Percentiles rank a stretch among this genome's conserved stretches.
Evolutionary conservation across 2,113 vertebrate species (phyloP).

Genomic region (Cyprinodon tularosa): DNA sequence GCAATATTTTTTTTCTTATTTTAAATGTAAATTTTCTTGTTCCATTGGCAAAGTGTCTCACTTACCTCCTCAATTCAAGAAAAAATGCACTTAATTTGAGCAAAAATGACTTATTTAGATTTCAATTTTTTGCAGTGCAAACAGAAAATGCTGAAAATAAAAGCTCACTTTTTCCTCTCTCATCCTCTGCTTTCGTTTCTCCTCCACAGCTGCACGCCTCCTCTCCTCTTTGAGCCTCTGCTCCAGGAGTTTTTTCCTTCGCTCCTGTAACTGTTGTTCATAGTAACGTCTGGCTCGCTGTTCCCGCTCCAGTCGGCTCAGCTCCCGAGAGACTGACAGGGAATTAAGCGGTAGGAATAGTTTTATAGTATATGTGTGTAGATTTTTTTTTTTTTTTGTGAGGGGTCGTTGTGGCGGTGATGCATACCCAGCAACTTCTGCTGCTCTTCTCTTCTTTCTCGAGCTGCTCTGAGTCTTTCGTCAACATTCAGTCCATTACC

Average conservation of each 20-base stretch:
- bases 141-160: too few species aligned
- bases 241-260: constrained; percentile 88
- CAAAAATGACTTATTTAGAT: too few species aligned
- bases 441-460: constrained; percentile 86
- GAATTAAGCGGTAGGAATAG: background rate
- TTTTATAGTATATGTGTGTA: background rate
- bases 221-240: constrained; percentile 88
- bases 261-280: constrained; percentile 90
- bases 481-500: constrained; percentile 82
- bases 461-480: constrained; percentile 88
- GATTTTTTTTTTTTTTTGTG: background rate
- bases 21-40: too few species aligned
- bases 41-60: too few species aligned
- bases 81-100: too few species aligned
- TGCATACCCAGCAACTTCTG: constrained; percentile 87
- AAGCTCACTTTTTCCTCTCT: constrained; percentile 88
- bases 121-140: too few species aligned
- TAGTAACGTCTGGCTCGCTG: constrained; percentile 86
- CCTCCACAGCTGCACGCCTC: constrained; percentile 88
- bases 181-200: constrained; percentile 88
- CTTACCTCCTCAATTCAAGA: too few species aligned
- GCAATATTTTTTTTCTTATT: too few species aligned
- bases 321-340: constrained; percentile 85
- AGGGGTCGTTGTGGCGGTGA: background rate
- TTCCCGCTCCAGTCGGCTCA: constrained; percentile 85